Conservation (phyloP, 2,797 vertebrate species). For the Dallia pectoralis region DNA sequence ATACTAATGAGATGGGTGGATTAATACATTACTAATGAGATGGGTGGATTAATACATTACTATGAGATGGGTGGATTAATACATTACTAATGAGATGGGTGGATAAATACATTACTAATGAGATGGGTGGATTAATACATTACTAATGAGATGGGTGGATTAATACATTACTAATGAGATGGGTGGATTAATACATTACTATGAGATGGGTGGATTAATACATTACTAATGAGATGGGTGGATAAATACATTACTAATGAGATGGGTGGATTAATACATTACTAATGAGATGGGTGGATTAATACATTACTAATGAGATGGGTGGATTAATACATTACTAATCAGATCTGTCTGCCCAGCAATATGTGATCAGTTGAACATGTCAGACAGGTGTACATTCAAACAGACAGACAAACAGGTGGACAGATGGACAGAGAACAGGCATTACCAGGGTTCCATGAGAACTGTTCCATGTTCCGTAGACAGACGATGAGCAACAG, state of each 20-base stretch:
- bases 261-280: conserved; percentile 22
- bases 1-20: neutral
- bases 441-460: conserved; percentile 93
- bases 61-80: too few relatives aligned
- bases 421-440: neutral
- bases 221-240: neutral
- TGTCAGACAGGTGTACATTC: neutral
- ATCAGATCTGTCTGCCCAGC: too few relatives aligned
- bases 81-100: neutral
- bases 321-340: conserved; percentile 11
- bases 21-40: conserved; percentile 16
- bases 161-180: conserved; percentile 12
- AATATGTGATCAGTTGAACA: too few relatives aligned
- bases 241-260: conserved; percentile 15
- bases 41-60: conserved; percentile 19
- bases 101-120: conserved; percentile 15
- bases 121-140: conserved; percentile 23
- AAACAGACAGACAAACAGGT: too few relatives aligned
- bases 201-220: too few relatives aligned
- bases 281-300: neutral
- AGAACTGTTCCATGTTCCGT: conserved; percentile 99
- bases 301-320: conserved; percentile 7
- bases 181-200: conserved; percentile 18
- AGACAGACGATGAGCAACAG: conserved; percentile 96
- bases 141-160: neutral